A percentile compares a stretch with the other conserved stretches of the same genome.
These are phyloP conservation scores for Decapterus maruadsi DNA, from an alignment of 2,797 vertebrate genomes.

Conservation along the genomic window DNA sequence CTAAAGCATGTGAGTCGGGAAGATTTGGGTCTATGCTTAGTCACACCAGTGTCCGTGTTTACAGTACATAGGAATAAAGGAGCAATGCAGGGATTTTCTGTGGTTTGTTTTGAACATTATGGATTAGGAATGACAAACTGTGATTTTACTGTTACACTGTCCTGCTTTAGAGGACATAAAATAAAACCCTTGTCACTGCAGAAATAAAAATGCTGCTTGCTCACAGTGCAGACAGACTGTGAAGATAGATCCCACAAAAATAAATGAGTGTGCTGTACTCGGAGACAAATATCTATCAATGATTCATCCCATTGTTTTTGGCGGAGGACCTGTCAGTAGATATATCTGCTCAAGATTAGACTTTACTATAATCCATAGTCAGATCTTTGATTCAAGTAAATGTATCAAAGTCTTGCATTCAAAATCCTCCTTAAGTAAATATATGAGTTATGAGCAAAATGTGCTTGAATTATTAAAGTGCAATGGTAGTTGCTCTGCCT, in stretches of 20 bases:
- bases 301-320: slow-evolving; percentile 35
- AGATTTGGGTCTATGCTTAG: slow-evolving; percentile 5
- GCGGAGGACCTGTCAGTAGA: background rate
- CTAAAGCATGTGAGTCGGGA: slow-evolving; percentile 56
- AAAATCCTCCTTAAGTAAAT: too few species aligned
- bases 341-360: slow-evolving; percentile 13
- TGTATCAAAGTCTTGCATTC: background rate
- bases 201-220: slow-evolving; percentile 15
- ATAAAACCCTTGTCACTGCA: background rate
- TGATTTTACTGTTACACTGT: background rate
- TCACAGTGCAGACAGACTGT: slow-evolving; percentile 27
- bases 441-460: background rate
- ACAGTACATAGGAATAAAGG: slow-evolving; percentile 14
- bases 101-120: background rate
- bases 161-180: slow-evolving; percentile 8
- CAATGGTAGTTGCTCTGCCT: too few species aligned
- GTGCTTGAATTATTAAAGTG: too few species aligned
- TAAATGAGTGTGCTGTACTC: slow-evolving; percentile 24
- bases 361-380: background rate
- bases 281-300: slow-evolving; percentile 34
- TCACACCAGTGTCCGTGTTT: slow-evolving; percentile 13
- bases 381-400: background rate
- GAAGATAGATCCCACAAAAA: slow-evolving; percentile 42
- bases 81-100: slow-evolving; percentile 5
- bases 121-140: background rate